Conservation (phyloP, 2,888 invertebrate species). For the Protophormia terraenovae region DNA sequence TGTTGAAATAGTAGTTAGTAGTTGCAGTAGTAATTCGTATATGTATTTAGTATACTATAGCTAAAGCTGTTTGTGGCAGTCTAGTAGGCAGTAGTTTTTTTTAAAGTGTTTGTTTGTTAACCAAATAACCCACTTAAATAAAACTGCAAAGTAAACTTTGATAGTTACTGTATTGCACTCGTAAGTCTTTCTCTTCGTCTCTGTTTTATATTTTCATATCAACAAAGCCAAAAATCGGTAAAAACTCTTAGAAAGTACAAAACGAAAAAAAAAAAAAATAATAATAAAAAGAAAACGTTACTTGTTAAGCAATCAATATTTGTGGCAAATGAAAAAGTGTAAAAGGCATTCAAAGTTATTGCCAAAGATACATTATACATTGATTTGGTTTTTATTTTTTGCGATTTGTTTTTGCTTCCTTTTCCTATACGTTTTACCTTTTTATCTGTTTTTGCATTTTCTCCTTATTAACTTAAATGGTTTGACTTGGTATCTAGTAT, state of each 20-base stretch:
- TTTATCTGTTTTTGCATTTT: background rate
- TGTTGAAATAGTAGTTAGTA: background rate
- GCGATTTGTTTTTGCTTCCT: background rate
- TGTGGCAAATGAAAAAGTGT: constrained; percentile 32
- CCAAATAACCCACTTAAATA: constrained; percentile 65
- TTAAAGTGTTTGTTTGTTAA: constrained; percentile 55
- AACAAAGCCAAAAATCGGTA: background rate
- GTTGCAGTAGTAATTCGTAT: background rate
- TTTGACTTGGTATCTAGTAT: background rate
- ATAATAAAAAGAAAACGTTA: constrained; percentile 22
- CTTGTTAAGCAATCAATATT: constrained; percentile 64
- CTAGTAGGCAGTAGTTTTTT: background rate
- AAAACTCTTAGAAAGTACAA: background rate
- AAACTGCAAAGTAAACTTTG: constrained; percentile 55
- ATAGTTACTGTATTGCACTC: background rate
- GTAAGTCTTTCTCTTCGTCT: background rate
- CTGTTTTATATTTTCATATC: constrained; percentile 7
- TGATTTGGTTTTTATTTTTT: constrained; percentile 28
- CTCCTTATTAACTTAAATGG: background rate
- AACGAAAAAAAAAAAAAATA: background rate
- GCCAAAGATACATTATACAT: constrained; percentile 14
- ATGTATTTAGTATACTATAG: background rate
- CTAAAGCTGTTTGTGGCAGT: background rate
- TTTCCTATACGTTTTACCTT: background rate
- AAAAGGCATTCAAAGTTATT: constrained; percentile 35